Evolutionary conservation across 2,113 vertebrate genomes (phyloP).

Genomic region (Macrotus californicus): DNA sequence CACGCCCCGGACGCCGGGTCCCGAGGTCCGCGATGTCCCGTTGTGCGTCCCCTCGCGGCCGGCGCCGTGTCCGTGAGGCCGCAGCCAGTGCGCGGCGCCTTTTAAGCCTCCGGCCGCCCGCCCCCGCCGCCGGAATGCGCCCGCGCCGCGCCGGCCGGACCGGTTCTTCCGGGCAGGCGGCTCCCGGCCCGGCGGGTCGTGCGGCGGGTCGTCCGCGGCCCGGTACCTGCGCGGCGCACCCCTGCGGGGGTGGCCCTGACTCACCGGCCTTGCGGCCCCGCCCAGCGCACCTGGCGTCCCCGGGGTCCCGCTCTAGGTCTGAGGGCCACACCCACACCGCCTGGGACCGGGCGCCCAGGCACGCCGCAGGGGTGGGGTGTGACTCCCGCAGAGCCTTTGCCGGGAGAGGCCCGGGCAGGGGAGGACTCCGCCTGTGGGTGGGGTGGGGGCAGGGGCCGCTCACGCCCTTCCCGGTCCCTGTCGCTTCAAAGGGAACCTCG

Average conservation of each 20-base stretch:
- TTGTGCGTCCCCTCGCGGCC: not conserved
- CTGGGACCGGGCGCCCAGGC: not conserved
- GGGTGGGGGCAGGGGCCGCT: not conserved
- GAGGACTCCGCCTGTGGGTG: fast-evolving
- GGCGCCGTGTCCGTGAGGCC: not conserved
- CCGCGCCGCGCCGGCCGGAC: constrained; percentile 23
- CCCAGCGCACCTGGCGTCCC: not conserved
- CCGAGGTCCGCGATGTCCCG: not conserved
- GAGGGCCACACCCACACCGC: not conserved
- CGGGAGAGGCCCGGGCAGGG: not conserved
- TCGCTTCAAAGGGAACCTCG: constrained; percentile 38
- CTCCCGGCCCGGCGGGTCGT: constrained; percentile 27
- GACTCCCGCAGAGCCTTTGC: fast-evolving
- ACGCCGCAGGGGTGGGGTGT: not conserved
- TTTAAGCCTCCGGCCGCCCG: constrained; percentile 33
- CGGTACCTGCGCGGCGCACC: constrained; percentile 32
- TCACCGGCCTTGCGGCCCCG: constrained; percentile 55
- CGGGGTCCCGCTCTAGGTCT: not conserved
- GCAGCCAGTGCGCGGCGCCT: not conserved
- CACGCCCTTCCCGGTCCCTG: not conserved
- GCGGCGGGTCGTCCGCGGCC: constrained; percentile 13
- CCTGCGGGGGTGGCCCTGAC: constrained; percentile 63
- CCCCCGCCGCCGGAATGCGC: constrained; percentile 37
- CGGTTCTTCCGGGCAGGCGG: constrained; percentile 52
- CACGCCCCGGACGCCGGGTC: not conserved